Evolutionary conservation across 2,797 vertebrate species (phyloP).

Genomic region (Acanthiza pusilla): DNA sequence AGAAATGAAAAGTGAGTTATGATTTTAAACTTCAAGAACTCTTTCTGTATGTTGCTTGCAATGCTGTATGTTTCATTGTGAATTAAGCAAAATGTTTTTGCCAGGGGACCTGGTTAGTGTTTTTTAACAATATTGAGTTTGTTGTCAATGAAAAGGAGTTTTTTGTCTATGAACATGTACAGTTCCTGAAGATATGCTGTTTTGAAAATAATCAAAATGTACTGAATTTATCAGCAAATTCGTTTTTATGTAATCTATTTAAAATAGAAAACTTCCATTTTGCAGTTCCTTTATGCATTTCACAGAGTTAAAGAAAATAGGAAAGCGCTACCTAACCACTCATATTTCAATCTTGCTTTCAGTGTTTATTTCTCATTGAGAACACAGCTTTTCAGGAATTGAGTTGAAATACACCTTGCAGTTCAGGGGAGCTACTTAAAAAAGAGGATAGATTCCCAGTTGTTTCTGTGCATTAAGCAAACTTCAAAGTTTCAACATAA

Average conservation of each 20-base stretch:
- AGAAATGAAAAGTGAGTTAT: constrained; percentile 83
- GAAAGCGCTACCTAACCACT: background rate
- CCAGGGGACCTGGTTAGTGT: background rate
- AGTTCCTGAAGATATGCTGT: background rate
- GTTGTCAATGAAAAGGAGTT: background rate
- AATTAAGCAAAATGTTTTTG: background rate
- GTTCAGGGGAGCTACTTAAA: background rate
- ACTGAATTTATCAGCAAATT: background rate
- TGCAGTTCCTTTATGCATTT: background rate
- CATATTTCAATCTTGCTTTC: background rate
- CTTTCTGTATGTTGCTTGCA: background rate
- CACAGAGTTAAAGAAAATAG: background rate
- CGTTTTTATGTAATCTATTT: background rate
- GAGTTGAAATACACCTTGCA: background rate
- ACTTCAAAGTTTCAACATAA: background rate
- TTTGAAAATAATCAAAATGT: background rate
- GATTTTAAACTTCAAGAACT: background rate
- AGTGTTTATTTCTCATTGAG: background rate
- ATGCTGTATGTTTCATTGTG: background rate
- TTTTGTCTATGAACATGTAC: background rate
- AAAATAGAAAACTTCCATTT: background rate
- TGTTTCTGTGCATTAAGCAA: background rate
- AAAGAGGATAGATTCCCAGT: background rate
- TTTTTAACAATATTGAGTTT: background rate
- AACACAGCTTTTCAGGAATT: background rate